Base-by-base conservation (phyloP, 2,797 vertebrate genomes). In the Squalus acanthias region DNA sequence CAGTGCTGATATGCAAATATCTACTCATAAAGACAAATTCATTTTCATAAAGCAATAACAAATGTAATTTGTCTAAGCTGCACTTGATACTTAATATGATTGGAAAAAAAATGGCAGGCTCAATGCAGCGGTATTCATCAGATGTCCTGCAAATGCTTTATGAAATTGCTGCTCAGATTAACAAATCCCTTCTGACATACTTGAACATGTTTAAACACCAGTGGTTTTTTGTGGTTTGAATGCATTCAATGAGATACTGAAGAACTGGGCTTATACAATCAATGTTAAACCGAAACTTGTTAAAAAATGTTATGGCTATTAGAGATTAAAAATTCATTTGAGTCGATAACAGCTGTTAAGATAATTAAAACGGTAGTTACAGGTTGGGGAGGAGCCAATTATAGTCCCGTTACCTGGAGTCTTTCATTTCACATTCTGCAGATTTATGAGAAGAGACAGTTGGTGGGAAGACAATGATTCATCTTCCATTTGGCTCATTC, bases 1-100 rank as follows among this genome's bases (percentile, higher is more conserved):
- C 96, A 97, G 97, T 97, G 97, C 98, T 97, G 97, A 97, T 97
- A 98, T 97, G 98, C 97, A 98, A 98, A 98, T 98, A 96, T 95
- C 96, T 97, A 96, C 57, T 97, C 97, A 97, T 98, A 98, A 98
- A 98, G 96, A 93, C 96, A 98, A 98, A 98, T 98, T 98, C 97
- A 98, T 98, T 98, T 98, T 97, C 97, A 97, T 96, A 97, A 96
- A 76, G 69, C 69, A 91, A 96, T 97, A 97, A 97, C 97, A 97
- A 98, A 97, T 97, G 96, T 96, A 95, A 95, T 95, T 95, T 95
- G 94, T 95, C 50, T 76, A 57, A 95, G 53, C 94, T 60, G 72
- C 29, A 76, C 33, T 74, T 24, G 53, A 74, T 95, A 57, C 70
- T 33, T 95, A 33, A 72, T 53, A 15, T n/a, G 53, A 95, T 57